These are phyloP conservation scores for Mionectes macconnelli DNA, from an alignment of 2,113 vertebrate species.

Conservation along the genomic window DNA sequence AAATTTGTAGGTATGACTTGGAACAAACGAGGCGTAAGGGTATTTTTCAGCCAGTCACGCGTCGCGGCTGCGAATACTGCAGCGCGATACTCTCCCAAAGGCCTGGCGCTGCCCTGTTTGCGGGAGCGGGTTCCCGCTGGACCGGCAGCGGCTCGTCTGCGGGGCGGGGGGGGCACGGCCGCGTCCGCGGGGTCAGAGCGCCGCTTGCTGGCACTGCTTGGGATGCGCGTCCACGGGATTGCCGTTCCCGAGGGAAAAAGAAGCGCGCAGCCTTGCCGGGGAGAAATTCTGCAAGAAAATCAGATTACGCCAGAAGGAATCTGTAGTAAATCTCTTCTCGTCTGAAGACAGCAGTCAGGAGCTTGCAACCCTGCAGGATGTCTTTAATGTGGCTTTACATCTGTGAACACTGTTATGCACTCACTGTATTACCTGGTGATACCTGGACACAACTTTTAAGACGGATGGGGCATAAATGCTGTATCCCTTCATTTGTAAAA, in stretches of 20 bases:
- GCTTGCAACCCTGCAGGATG: not conserved
- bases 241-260: not conserved
- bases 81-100: accelerated
- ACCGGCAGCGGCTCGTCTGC: not conserved
- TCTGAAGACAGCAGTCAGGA: not conserved
- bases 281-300: not conserved
- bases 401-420: too few species aligned
- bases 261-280: not conserved
- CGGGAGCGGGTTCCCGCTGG: accelerated
- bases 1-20: not conserved
- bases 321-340: accelerated
- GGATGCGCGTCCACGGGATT: accelerated
- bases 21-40: accelerated
- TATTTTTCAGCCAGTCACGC: accelerated
- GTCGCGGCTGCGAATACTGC: accelerated
- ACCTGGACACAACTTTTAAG: not conserved
- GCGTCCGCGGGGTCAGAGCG: not conserved
- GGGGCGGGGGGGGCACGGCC: not conserved
- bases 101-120: accelerated
- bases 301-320: not conserved
- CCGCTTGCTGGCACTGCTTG: not conserved
- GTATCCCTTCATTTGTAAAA: not conserved
- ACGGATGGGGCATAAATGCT: not conserved
- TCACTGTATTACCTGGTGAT: accelerated
- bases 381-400: not conserved